phyloP scores from a whole-genome alignment of 2,888 invertebrate genomes.

The Drosophila prolongata region DNA sequence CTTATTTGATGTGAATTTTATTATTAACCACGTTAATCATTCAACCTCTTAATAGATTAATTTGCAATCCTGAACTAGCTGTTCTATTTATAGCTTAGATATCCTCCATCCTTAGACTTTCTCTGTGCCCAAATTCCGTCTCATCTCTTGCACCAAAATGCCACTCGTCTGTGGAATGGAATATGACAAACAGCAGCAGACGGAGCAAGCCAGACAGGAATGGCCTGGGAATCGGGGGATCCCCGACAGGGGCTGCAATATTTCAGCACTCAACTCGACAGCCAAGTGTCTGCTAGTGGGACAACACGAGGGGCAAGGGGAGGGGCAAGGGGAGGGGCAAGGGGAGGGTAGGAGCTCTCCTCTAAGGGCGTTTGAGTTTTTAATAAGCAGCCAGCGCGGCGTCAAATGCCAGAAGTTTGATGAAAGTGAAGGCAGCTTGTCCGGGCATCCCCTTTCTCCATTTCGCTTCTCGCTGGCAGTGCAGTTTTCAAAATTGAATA shows the following conservation, averaged over 20 bases:
- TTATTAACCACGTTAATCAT: too few species aligned
- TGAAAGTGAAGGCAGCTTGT: constrained; percentile 57
- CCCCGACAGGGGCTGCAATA: constrained; percentile 35
- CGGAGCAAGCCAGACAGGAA: constrained; percentile 28
- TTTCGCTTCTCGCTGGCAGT: constrained; percentile 5
- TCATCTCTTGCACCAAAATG: constrained; percentile 17
- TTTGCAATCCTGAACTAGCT: neutral
- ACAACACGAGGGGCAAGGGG: neutral
- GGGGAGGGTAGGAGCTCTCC: constrained; percentile 13
- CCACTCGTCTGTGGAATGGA: constrained; percentile 24
- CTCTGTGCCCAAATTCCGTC: constrained; percentile 8
- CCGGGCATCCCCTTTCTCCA: constrained; percentile 1
- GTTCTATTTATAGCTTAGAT: neutral
- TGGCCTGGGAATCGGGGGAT: constrained; percentile 18
- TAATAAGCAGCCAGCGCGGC: constrained; percentile 63
- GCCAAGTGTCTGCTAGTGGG: constrained; percentile 23
- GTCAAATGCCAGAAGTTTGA: constrained; percentile 63
- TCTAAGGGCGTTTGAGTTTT: constrained; percentile 42
- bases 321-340: neutral
- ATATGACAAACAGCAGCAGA: constrained; percentile 39
- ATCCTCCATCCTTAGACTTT: neutral
- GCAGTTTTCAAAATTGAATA: constrained; percentile 58
- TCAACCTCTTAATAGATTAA: too few species aligned
- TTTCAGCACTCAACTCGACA: constrained; percentile 48
- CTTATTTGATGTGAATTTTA: too few species aligned